A percentile compares a stretch with the other conserved stretches of the same genome.
phyloP scores from a whole-genome alignment of 2,888 invertebrate species.

The Eupsilia transversa region DNA sequence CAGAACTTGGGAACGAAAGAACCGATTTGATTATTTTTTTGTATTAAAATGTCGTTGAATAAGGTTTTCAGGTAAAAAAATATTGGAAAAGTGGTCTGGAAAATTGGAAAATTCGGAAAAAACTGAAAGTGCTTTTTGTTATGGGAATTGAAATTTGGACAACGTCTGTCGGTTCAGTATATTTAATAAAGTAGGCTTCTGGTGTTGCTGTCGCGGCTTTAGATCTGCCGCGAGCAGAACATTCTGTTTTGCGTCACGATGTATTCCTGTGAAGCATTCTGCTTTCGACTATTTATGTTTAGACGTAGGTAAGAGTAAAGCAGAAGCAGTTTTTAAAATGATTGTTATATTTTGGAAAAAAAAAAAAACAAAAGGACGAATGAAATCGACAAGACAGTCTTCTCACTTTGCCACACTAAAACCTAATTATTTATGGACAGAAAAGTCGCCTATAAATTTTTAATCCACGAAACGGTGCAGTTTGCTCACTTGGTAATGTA shows the following conservation, averaged over 20 bases:
- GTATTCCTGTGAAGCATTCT: not conserved
- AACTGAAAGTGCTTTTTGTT: not conserved
- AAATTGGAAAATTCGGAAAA: not conserved
- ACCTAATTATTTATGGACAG: not conserved
- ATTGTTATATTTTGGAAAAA: not conserved
- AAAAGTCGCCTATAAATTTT: not conserved
- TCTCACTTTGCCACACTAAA: not conserved
- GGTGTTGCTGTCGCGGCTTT: not conserved
- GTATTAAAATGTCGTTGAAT: not conserved
- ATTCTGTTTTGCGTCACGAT: too few relatives aligned
- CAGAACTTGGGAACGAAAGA: not conserved
- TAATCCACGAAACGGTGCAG: not conserved
- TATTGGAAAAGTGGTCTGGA: not conserved
- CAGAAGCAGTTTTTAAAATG: not conserved
- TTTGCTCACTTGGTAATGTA: constrained; percentile 29
- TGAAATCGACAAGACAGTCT: not conserved
- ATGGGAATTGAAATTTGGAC: not conserved
- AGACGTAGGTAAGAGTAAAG: not conserved
- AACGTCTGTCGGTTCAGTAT: not conserved
- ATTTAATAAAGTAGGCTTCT: not conserved
- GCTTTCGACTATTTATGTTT: not conserved
- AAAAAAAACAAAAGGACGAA: not conserved
- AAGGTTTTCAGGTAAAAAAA: not conserved
- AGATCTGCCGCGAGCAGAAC: not conserved
- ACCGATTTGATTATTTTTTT: not conserved